Conservation (phyloP, 1,140 invertebrate genomes). For the Fragariocoptes setiger region DNA sequence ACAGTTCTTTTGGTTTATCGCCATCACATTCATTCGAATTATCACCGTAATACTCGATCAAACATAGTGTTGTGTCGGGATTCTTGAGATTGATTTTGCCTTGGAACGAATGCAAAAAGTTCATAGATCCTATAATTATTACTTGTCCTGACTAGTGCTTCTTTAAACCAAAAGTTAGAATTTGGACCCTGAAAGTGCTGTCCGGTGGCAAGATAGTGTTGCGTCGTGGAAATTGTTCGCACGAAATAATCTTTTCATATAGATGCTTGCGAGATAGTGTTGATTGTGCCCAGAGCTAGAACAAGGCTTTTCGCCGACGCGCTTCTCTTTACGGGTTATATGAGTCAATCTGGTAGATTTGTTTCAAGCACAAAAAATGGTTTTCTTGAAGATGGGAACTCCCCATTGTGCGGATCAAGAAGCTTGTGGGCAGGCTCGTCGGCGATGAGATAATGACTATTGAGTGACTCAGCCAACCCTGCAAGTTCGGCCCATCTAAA, state of each 20-base stretch:
- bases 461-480: neutral
- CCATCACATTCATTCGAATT: constrained; percentile 32
- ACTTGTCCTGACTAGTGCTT: constrained; percentile 41
- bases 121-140: constrained; percentile 46
- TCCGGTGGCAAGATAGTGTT: neutral
- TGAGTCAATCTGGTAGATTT: neutral
- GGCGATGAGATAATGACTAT: too few relatives aligned
- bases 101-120: constrained; percentile 34
- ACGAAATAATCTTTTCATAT: constrained; percentile 24
- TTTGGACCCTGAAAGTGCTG: constrained; percentile 25
- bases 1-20: constrained; percentile 32
- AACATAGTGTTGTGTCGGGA: constrained; percentile 40
- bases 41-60: constrained; percentile 58
- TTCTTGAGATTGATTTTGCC: constrained; percentile 46
- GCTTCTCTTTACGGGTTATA: neutral
- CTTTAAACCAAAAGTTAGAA: constrained; percentile 59
- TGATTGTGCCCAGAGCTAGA: constrained; percentile 39
- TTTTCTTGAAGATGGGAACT: neutral
- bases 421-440: too few relatives aligned
- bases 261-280: constrained; percentile 22
- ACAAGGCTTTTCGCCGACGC: constrained; percentile 18
- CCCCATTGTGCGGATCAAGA: too few relatives aligned
- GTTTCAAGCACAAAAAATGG: constrained; percentile 2
- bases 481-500: neutral
- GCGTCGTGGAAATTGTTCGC: neutral